Base-by-base conservation (phyloP, 1,140 invertebrate species). In the Drosophila pallidifrons region DNA sequence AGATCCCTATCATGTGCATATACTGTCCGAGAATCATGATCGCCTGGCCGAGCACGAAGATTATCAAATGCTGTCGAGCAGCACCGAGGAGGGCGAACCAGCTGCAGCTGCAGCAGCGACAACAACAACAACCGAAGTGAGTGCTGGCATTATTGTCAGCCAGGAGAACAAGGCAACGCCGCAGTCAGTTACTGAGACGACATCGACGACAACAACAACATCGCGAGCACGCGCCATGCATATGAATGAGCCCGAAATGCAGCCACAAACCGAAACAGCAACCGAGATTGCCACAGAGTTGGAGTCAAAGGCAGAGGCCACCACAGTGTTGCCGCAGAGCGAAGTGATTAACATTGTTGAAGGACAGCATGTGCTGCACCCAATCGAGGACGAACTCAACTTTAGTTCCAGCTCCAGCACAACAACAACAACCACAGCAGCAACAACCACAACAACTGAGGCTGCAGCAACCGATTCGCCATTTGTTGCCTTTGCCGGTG, bases 1-100 rank as follows among this genome's bases (percentile, higher is more conserved):
- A 79, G 91, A 91, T 91, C 91, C 91, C 54, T 91, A 91, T 81
- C 91, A 91, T 86, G 86, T 81, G 75, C 91, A 91, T 76, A 91
- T 91, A 88, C 81, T 91, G 63, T 91, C 91, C 61, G 91, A 91
- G 71, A 90, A 91, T 81, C 91, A 91, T 85, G 91, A 91, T 82
- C 82, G 90, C 77, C 86, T 91, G 77, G 90, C 91, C 79, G 90
- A 91, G 82, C 90, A 91, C 57, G 90, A 90, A 80, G 91, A 91
- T 86, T 91, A 91, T 85, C 87, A 91, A 91, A 88, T 91, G 83
- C 74, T 91, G 35, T 91, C 82, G 52, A 91, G 86, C 71, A 88
- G 82, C 66, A 86, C 87, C 57, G 91, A 91, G 57, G 79, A 87
- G 55, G 51, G 68, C 25, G 71, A 64, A 15, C 58, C 80, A 45